Base-by-base conservation (phyloP, 2,113 vertebrate genomes). In the Apodemus sylvaticus region DNA sequence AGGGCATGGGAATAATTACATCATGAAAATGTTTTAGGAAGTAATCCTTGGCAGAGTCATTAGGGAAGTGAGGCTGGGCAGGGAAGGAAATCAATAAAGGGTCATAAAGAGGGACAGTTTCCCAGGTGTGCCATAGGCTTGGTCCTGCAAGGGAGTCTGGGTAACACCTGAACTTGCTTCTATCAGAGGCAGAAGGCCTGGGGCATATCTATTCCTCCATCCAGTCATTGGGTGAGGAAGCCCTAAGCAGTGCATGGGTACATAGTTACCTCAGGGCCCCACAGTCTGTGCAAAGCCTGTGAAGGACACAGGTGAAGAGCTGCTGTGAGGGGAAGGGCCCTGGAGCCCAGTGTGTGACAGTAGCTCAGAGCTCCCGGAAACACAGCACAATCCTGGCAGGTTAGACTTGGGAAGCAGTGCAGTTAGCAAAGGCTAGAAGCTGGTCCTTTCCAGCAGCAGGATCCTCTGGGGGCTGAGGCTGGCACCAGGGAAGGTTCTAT, bases 401-500 rank as follows among this genome's bases (percentile, higher is more conserved):
- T 16, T 45, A 34, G 48, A 62, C 51, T 14, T 36, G 53, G 36
- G 51, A 81, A 42, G 12, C 39, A 53, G 1, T 64, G 19, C 24
- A 62, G 14, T 34, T 24, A 77, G 45, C 2, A 0, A 24, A 48
- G n/a, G 5, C 5, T 31, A 53, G n/a, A 87, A 58, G 39, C n/a
- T 42, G 74, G 45, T 45, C 16, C 2, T 5, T 0, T 2, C 7
- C 0, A 0, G 13, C 8, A 13, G 3, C 29, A 39, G 45, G 39
- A 62, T 62, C 34, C 11, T 12, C 29, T 34, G 2, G 0, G 48
- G 31, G 17, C 36, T 8, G 64, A 31, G 74, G 74, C 3, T 14
- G 42, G 19, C 4, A 34, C 12, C 1, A 1, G 1, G 24, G 19
- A 0, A 24, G 53, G 53, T 2, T 24, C 2, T 4, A 0, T n/a